These are phyloP conservation scores for Thecophora atra DNA, from an alignment of 2,888 invertebrate genomes.

Conservation along the genomic window DNA sequence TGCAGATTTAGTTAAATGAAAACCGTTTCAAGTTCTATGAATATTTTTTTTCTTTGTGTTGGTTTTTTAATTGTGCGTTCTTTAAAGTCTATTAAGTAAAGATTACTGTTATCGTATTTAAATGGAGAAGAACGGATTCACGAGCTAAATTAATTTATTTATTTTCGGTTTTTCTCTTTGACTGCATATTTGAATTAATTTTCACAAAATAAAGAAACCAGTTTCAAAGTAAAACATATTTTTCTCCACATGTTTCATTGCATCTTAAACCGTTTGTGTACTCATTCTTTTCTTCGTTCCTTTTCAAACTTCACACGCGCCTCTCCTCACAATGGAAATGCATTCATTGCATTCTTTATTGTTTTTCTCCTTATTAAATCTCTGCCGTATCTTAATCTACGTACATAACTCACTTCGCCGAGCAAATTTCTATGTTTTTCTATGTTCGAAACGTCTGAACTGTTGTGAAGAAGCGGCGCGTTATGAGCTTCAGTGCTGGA, in stretches of 20 bases:
- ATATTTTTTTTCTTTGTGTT: not conserved
- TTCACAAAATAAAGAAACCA: too few relatives aligned
- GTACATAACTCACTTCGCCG: not conserved
- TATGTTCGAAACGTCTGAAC: too few relatives aligned
- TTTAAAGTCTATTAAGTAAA: not conserved
- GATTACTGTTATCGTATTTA: too few relatives aligned
- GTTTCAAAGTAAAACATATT: not conserved
- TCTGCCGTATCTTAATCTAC: slow-evolving; percentile 9
- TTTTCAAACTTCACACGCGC: not conserved
- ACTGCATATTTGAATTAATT: too few relatives aligned
- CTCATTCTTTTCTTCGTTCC: not conserved
- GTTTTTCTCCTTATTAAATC: not conserved
- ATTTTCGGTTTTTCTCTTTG: too few relatives aligned
- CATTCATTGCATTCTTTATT: slow-evolving; percentile 3
- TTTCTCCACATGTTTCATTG: not conserved
- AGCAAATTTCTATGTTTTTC: too few relatives aligned
- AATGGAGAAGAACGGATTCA: too few relatives aligned
- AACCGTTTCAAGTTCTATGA: not conserved
- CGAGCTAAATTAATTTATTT: too few relatives aligned
- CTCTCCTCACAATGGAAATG: not conserved
- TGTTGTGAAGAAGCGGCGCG: too few relatives aligned
- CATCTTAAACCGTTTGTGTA: not conserved
- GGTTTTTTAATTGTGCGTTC: not conserved
- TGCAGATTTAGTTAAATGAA: not conserved
- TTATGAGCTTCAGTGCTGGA: too few relatives aligned